Base-by-base conservation (phyloP, 2,888 invertebrate genomes). In the Cheilosia vernalis region DNA sequence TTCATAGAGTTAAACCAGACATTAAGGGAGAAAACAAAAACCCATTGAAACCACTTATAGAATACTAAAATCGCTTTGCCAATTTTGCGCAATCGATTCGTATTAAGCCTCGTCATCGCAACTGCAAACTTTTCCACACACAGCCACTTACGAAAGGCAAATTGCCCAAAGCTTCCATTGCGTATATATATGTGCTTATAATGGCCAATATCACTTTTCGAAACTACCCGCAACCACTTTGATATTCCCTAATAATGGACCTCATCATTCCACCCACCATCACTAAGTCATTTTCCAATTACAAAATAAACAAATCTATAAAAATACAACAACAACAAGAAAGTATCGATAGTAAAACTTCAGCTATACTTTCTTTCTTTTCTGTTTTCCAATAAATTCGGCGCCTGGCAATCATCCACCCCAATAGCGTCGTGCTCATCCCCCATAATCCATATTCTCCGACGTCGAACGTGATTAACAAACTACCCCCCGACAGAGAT, bases 271-370 rank as follows among this genome's bases (percentile, higher is more conserved):
- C 47, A 17, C 19, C 44, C 19, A 33, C 30, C n/a, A 33, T 37
- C 21, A 30, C 67, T 55, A 61, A 77, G 69, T 69, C 60, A 61
- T 61, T 77, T 69, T 67, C 55, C 69, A 69, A 53, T 67, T 61
- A 60, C 37, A 55, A 55, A 77, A 37, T 69, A 69, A 69, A 77
- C 67, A 77, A 77, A 61, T 69, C 77, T 30, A 69, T 77, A 69
- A 77, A 61, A 69, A 58, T 42, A 4, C 47, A 69, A 53, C 60
- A 40, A 51, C 70, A 70, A 61, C 30, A 55, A 55, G 17, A 61
- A 53, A 49, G 44, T 53, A 67, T 77, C 58, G 17, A 69, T 69
- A 77, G 60, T 58, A 51, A 24, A 60, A 77, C 33, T 77, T 61
- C 61, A 44, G 44, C 44, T 15, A 53, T 69, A 17, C 37, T 66